A percentile compares a stretch with the other conserved stretches of the same genome.
Evolutionary conservation across 2,888 invertebrate genomes (phyloP).

Genomic region (Hyposoter didymator): DNA sequence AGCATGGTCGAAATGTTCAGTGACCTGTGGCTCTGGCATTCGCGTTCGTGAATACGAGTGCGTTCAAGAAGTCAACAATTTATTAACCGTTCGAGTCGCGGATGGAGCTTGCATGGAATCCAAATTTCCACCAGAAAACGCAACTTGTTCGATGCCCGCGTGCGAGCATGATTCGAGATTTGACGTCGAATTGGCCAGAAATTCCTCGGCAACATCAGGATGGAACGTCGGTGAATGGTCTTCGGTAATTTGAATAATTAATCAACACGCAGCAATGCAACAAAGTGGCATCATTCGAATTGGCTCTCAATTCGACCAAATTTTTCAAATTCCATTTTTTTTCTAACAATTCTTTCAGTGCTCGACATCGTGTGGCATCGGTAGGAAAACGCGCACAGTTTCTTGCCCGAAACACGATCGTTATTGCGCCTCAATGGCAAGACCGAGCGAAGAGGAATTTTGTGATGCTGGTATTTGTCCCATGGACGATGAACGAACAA

Average conservation of each 20-base stretch:
- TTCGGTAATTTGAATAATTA: slow-evolving; percentile 82
- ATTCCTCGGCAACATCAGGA: slow-evolving; percentile 70
- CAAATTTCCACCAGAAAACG: slow-evolving; percentile 83
- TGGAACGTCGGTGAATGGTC: slow-evolving; percentile 87
- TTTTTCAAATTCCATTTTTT: not conserved
- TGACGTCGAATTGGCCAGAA: not conserved
- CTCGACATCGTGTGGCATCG: slow-evolving; percentile 88
- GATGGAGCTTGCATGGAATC: slow-evolving; percentile 87
- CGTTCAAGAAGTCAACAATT: slow-evolving; percentile 86
- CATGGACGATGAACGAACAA: slow-evolving; percentile 58
- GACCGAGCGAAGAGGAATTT: slow-evolving; percentile 85
- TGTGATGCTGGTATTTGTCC: slow-evolving; percentile 87
- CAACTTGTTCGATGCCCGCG: slow-evolving; percentile 83
- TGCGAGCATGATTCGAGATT: slow-evolving; percentile 75
- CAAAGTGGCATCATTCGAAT: not conserved
- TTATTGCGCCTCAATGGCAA: slow-evolving; percentile 73
- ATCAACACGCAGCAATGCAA: not conserved
- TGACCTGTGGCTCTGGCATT: slow-evolving; percentile 90
- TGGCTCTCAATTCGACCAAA: not conserved
- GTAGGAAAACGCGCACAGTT: slow-evolving; percentile 86
- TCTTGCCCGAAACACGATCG: slow-evolving; percentile 85
- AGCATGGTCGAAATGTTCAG: slow-evolving; percentile 92
- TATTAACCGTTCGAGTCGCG: slow-evolving; percentile 86
- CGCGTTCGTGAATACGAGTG: slow-evolving; percentile 91
- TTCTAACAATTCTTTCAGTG: slow-evolving; percentile 85